Evolutionary conservation across 2,113 vertebrate genomes (phyloP), one percentile per base, ranked within the genome.

Genomic region (Glaucidium brasilianum): DNA sequence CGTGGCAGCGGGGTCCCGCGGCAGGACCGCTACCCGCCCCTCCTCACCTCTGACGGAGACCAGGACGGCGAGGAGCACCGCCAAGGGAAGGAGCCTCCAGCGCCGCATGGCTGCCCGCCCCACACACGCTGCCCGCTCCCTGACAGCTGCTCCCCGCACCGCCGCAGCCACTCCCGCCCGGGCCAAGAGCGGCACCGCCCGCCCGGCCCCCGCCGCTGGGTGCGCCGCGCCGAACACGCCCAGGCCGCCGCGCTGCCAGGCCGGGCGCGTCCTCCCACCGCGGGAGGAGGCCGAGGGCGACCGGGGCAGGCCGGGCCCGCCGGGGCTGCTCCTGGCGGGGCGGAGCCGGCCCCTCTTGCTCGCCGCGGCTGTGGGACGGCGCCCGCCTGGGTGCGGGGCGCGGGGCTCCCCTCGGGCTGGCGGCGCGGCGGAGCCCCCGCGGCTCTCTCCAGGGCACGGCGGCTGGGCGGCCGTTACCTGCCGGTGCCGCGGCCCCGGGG

Each of bases 21-120:
- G 53, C 64, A 23, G 27, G 27, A 25, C 15, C 27, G 22, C 43
- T 53, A 15, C 53, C 59, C 69, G 3, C 32, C 47, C 15, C 64
- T 69, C 52, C 94, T 96, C 92, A 96, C 96, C 96, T 96, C 67
- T 71, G 41, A 30, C 79, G 2, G 79, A n/a, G 32, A 62, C 32
- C 52, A 91, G n/a, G 37, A 59, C 27, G 35, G 72, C 29, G 12
- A 94, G 32, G 2, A 96, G 67, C 67, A 49, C 66, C 37, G 30
- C 18, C 43, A 63, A 20, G 22, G 72, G 49, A 77, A 96, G 69
- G 29, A 95, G 34, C n/a, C n/a, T 85, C 62, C 87, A 80, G 32
- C 43, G 1, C 87, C 15, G 13, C 96, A 96, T 96, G 67, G 20
- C 58, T 82, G 52, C 27, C 10, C 5, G 32, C 12, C 5, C 19